Conservation (phyloP, 2,113 vertebrate genomes). For the Motacilla alba region DNA sequence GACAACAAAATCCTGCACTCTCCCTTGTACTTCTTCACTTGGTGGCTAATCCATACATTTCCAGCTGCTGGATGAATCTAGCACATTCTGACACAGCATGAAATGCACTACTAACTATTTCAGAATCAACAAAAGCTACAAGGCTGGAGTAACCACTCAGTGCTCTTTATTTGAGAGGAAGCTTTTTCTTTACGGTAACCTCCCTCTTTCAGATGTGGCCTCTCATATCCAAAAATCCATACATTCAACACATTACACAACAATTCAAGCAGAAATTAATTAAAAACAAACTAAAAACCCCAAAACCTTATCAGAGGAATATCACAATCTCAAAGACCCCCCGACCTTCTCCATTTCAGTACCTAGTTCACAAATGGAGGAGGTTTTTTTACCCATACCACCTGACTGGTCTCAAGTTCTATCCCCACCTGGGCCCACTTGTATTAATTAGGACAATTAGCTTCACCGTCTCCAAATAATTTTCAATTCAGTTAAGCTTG, state of each 20-base stretch:
- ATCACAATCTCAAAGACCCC: rapidly evolving
- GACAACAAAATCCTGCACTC: background rate
- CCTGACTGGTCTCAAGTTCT: background rate
- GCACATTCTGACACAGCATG: background rate
- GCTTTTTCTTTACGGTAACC: background rate
- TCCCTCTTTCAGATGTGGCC: background rate
- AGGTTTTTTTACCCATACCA: background rate
- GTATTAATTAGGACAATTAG: background rate
- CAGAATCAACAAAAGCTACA: background rate
- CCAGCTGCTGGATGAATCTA: background rate
- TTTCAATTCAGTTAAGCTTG: background rate
- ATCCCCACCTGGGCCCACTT: background rate
- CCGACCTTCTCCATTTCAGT: background rate
- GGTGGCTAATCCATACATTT: background rate
- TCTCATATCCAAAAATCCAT: background rate
- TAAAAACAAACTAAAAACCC: background rate
- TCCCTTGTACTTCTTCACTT: background rate
- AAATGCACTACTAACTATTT: background rate
- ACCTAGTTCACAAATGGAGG: background rate
- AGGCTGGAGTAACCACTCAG: background rate
- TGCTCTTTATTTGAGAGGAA: background rate
- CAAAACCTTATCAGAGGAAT: background rate
- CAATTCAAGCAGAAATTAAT: background rate
- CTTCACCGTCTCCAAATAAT: background rate
- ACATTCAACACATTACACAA: background rate